phyloP scores from a whole-genome alignment of 2,113 vertebrate species.

The Barnardius zonarius region DNA sequence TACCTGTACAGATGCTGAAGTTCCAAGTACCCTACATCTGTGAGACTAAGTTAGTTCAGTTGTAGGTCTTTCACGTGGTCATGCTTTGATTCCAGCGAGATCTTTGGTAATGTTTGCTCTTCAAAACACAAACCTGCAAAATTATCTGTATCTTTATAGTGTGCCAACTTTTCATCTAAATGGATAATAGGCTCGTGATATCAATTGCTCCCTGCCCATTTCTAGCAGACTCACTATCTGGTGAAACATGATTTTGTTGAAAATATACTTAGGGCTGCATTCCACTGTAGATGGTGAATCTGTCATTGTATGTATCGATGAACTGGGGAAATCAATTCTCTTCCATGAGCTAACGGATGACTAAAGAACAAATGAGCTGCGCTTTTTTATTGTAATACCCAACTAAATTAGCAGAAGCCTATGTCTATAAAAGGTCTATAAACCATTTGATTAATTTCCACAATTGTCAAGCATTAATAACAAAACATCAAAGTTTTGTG shows the following conservation, averaged over 20 bases:
- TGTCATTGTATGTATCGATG: accelerated
- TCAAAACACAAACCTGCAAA: not conserved
- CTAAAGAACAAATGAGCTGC: not conserved
- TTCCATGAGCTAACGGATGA: not conserved
- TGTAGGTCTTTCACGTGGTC: not conserved
- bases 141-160: not conserved
- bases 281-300: not conserved
- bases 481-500: not conserved
- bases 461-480: not conserved
- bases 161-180: not conserved
- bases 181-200: not conserved
- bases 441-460: not conserved
- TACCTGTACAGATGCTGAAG: not conserved
- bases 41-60: not conserved
- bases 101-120: not conserved
- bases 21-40: not conserved
- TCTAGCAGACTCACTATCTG: not conserved
- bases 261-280: not conserved
- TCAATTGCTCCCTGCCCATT: not conserved
- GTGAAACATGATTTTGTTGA: not conserved
- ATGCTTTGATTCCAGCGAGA: not conserved
- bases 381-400: not conserved
- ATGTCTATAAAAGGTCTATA: not conserved
- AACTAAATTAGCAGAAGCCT: not conserved
- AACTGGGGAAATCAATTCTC: not conserved